A percentile compares a stretch with the other conserved stretches of the same genome.
Evolutionary conservation across 2,113 vertebrate genomes (phyloP).

Genomic region (Lates calcarifer): DNA sequence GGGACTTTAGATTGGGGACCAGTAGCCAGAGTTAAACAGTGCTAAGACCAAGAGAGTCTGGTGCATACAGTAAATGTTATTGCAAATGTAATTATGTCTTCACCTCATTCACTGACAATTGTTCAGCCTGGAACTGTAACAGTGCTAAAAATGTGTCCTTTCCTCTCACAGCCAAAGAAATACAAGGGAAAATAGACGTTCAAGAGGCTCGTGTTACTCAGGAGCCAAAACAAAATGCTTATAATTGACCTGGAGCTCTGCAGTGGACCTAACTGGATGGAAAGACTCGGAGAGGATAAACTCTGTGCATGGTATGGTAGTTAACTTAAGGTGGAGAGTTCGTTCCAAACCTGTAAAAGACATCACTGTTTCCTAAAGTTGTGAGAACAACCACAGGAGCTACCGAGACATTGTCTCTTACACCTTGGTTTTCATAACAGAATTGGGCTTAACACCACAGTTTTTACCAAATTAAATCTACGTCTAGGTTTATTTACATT

Average conservation of each 20-base stretch:
- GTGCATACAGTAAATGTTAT: slow-evolving; percentile 24
- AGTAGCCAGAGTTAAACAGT: slow-evolving; percentile 8
- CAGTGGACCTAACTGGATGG: slow-evolving; percentile 17
- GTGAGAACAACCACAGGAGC: slow-evolving; percentile 42
- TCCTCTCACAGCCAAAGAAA: background rate
- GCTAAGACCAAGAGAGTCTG: background rate
- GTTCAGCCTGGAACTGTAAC: slow-evolving; percentile 3
- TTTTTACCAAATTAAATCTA: slow-evolving; percentile 9
- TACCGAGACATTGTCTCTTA: slow-evolving; percentile 17
- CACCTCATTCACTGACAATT: slow-evolving; percentile 9
- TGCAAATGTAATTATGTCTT: slow-evolving; percentile 2
- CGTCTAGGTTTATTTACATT: slow-evolving; percentile 32
- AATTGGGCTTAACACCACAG: background rate
- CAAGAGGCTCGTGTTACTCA: slow-evolving; percentile 14
- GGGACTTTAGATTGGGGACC: background rate
- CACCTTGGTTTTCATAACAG: background rate
- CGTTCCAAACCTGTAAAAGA: slow-evolving; percentile 48
- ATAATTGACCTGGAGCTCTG: slow-evolving; percentile 17
- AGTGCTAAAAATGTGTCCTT: background rate
- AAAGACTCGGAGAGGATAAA: slow-evolving; percentile 30
- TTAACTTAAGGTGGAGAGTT: slow-evolving; percentile 24
- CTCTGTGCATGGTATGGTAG: slow-evolving; percentile 19
- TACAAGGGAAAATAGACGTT: background rate
- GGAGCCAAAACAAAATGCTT: slow-evolving; percentile 16
- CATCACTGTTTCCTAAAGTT: slow-evolving; percentile 48